Evolutionary conservation across 2,113 vertebrate species (phyloP), one percentile per base, ranked within the genome.

Genomic region (Myrmophylax atrothorax): DNA sequence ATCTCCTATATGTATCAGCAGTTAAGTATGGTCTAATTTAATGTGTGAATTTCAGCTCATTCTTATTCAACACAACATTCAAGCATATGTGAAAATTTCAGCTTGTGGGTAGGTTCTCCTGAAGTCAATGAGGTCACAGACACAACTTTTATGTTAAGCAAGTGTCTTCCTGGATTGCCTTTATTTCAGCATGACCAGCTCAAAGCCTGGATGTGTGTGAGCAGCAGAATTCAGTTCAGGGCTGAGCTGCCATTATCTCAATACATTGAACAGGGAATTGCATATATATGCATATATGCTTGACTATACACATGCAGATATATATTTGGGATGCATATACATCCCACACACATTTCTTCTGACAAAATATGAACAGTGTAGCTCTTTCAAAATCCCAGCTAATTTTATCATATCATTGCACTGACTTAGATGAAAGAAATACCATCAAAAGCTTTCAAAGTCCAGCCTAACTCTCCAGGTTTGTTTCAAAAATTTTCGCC

Each of bases 31-130:
- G 19, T n/a, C 69, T 70, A 66, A 90, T 77, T 86, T 58, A 46
- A 28, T 22, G 20, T 74, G 42, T 59, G 80, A 80, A 70, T 96
- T 95, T 91, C 46, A 49, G 26, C 19, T 92, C 64, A 35, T 84
- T 86, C 25, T 55, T 67, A 75, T 87, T 85, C 84, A 66, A 62
- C 38, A 59, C 11, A 70, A 29, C 42, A 59, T 37, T 77, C 12
- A 9, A 83, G 18, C 37, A 47, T 25, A 52, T 50, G 53, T 23
- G 59, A 59, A 50, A 77, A 38, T 35, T 90, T 90, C 49, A 76
- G 15, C 66, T 82, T 55, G 37, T 56, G 15, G 18, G 18, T 49
- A 47, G 68, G 6, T 60, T 87, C 37, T 82, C 40, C 78, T 35
- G 12, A 40, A 85, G 50, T 60, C 74, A 87, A 14, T 1, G 3